Evolutionary conservation across 2,113 vertebrate species (phyloP), one percentile per base, ranked within the genome.

Genomic region (Dolichallabes microphthalmus): DNA sequence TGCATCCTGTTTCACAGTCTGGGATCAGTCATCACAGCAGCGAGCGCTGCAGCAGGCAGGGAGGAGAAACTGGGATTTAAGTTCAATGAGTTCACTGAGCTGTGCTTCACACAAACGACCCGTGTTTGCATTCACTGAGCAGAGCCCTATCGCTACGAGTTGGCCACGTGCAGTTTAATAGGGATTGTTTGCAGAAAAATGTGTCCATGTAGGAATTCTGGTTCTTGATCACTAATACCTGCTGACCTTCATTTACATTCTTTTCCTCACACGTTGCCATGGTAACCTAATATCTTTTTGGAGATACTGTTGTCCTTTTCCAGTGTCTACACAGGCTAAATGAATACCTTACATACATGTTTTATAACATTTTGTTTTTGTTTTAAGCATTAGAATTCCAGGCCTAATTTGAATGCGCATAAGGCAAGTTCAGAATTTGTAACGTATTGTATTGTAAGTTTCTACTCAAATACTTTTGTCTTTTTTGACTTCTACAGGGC

Each of bases 401-500:
- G 6, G 5, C 22, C 27, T 64, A 27, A 53, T 27, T 66, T 68
- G 7, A 35, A 25, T n/a, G 4, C 4, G 11, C 2, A 1, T 45
- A 4, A 4, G 12, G 45, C 8, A n/a, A 45, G 45, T 45, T 45
- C 45, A 45, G 45, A 45, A 45, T 79, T 58, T 52, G 20, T 8
- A 17, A 12, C 11, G 1, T 50, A 50, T 5, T 74, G 11, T 22
- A 11, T 35, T 35, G 17, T 55, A 20, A n/a, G 2, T 50, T 68
- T 25, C 3, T 19, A 17, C 64, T 57, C 35, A 64, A 27, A 58
- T 32, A 20, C 27, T 15, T 53, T 45, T 64, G 19, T 88, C 69
- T 39, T 39, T 60, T 74, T 20, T 76, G 2, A 82, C 50, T n/a
- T 74, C 83, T 63, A 7, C 94, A 99, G 98, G 98, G 97, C 98